These are phyloP conservation scores for Phania funesta DNA, from an alignment of 2,888 invertebrate genomes.

Conservation along the genomic window DNA sequence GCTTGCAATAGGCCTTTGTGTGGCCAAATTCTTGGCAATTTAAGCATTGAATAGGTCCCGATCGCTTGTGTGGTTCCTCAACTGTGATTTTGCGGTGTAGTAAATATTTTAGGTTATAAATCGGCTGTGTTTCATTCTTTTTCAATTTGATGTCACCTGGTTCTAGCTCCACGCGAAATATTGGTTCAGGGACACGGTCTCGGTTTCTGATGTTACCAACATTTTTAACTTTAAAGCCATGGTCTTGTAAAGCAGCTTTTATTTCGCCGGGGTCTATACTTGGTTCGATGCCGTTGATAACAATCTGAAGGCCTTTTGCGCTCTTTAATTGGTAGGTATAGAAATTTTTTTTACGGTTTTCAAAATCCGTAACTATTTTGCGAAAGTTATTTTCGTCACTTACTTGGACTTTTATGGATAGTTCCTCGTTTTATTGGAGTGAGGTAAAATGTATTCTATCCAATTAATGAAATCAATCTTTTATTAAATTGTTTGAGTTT, in stretches of 20 bases:
- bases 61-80: background rate
- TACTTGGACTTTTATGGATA: too few relatives aligned
- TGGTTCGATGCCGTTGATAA: background rate
- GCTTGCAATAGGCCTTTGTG: background rate
- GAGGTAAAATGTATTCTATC: too few relatives aligned
- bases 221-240: background rate
- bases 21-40: background rate
- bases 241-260: background rate
- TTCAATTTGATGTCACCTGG: background rate
- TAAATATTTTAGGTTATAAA: background rate
- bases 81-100: background rate
- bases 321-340: background rate
- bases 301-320: background rate
- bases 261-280: background rate
- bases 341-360: background rate
- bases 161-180: background rate
- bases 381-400: background rate
- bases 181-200: background rate
- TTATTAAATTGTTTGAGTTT: background rate
- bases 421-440: too few relatives aligned
- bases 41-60: background rate
- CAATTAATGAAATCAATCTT: background rate
- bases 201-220: background rate
- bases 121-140: background rate
- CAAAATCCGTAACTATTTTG: background rate